phyloP scores from a whole-genome alignment of 2,888 invertebrate genomes.

The Mesopsocus fuscifrons region DNA sequence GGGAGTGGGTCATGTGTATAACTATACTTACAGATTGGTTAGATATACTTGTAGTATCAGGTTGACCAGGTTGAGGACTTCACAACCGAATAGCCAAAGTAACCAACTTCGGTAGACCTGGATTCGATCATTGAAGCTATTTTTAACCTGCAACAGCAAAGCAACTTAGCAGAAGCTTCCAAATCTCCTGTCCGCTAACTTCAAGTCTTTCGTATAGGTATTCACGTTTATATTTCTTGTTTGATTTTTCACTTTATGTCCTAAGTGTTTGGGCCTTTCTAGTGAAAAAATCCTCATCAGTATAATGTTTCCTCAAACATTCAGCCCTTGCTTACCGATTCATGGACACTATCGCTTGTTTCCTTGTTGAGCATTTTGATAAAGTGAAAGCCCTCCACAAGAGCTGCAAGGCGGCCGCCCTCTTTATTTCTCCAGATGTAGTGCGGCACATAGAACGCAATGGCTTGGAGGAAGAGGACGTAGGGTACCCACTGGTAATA shows the following conservation, averaged over 20 bases:
- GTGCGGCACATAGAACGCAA: conserved; percentile 66
- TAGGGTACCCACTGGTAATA: conserved; percentile 29
- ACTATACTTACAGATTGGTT: conserved; percentile 35
- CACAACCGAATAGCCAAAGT: conserved; percentile 48
- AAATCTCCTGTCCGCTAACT: no score
- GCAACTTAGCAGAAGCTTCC: no score
- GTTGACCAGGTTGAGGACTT: conserved; percentile 54
- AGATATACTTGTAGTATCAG: conserved; percentile 54
- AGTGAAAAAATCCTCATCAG: no score
- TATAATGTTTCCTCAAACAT: no score
- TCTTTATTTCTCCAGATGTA: conserved; percentile 64
- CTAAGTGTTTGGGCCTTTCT: no score
- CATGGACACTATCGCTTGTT: no score
- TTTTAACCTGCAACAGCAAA: neutral
- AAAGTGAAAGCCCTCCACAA: conserved; percentile 9
- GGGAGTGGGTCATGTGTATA: no score
- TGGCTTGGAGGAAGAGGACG: conserved; percentile 52
- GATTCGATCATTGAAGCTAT: conserved; percentile 21
- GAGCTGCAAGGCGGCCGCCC: conserved; percentile 27
- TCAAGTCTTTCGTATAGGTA: no score
- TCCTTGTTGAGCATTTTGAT: neutral
- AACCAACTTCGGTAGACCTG: conserved; percentile 60
- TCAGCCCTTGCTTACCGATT: no score
- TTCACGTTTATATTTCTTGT: no score
- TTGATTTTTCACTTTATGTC: no score